Base-by-base conservation (phyloP, 1,140 invertebrate genomes). In the Apocrypta bakeri region DNA sequence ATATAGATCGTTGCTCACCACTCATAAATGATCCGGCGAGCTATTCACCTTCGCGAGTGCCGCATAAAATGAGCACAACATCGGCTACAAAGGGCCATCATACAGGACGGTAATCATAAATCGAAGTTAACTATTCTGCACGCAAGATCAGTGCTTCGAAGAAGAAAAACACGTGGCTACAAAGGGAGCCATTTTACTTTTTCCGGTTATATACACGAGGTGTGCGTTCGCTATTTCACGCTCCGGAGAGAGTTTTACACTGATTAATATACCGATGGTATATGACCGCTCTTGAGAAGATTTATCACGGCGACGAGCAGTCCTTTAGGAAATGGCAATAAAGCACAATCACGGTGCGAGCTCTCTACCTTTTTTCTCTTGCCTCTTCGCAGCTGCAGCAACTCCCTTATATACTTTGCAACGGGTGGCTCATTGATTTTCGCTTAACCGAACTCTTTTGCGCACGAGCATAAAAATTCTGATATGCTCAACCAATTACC, bases 221-320 rank as follows among this genome's bases (percentile, higher is more conserved):
- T 74, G 25, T 42, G 82, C 71, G 37, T 74, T 81, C 73, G 25
- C 72, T 6, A 37, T 4, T 31, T 71, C 12, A 17, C 68, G 14
- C 68, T 11, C 68, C 31, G 9, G 27, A 27, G 25, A 17, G 64
- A 84, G 48, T 75, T 83, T 75, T 64, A 80, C 42, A 72, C 78
- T 84, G 79, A 84, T 85, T 74, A 83, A 84, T 85, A 84, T 85
- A 84, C 77, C 74, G 64, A 69, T 75, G 81, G 82, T 84, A 83
- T 84, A 83, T 75, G 48, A 74, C 64, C 21, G 73, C 73, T 76
- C 64, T 82, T 69, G 73, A 77, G 29, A 82, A 69, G 80, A 82
- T 82, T 82, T 82, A 82, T 82, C 42, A 76, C 40, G 80, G 73
- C 73, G 80, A 76, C 73, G 64, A 76, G 42, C 42, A 82, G 80